Percentiles rank a stretch among this genome's conserved stretches.
Evolutionary conservation across 2,797 vertebrate genomes (phyloP).

Genomic region (Streptopelia turtur): DNA sequence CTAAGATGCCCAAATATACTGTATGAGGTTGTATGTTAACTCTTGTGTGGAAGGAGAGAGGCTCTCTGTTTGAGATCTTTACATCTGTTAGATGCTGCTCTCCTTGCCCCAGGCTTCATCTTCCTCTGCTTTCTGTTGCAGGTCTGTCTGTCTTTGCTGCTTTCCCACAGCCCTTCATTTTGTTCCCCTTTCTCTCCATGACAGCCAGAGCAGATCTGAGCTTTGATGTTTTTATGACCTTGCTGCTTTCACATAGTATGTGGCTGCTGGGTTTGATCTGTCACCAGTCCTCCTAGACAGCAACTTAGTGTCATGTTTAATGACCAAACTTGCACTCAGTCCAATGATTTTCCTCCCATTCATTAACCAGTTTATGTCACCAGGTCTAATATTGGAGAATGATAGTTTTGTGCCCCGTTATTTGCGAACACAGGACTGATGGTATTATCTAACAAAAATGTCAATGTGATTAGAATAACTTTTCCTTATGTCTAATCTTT

Average conservation of each 20-base stretch:
- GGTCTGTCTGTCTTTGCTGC: not conserved
- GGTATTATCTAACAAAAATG: not conserved
- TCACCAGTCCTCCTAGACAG: not conserved
- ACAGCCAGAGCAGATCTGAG: not conserved
- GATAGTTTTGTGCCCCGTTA: not conserved
- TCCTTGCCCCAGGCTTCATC: not conserved
- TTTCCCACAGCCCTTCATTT: not conserved
- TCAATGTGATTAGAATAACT: not conserved
- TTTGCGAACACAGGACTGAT: not conserved
- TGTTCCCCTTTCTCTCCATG: not conserved
- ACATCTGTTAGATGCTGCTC: not conserved
- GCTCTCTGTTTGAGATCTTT: not conserved
- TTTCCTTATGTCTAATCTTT: not conserved
- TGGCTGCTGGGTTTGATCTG: not conserved
- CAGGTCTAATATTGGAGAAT: not conserved
- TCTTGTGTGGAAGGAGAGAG: not conserved
- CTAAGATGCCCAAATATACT: not conserved
- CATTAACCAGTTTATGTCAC: not conserved
- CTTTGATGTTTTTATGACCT: not conserved
- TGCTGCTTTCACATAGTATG: not conserved
- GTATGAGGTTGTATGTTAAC: not conserved
- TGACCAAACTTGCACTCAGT: not conserved
- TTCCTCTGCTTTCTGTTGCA: not conserved
- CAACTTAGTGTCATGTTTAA: not conserved
- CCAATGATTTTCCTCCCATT: not conserved